Conservation (phyloP, 2,888 invertebrate genomes). For the Dryobota labecula region DNA sequence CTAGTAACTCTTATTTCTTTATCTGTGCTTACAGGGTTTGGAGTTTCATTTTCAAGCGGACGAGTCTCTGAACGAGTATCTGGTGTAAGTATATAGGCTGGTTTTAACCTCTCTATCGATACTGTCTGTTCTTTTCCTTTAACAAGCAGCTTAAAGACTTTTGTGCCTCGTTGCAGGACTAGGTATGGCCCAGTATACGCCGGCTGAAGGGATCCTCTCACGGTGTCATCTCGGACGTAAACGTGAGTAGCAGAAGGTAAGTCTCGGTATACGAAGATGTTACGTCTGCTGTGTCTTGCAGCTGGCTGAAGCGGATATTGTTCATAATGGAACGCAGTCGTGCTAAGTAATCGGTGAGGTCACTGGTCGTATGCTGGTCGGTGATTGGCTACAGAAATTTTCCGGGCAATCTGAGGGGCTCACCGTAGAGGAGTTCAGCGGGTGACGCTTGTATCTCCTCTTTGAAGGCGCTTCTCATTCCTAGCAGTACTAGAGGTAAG, state of each 20-base stretch:
- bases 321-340: background rate
- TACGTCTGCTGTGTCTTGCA: constrained; percentile 4
- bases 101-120: constrained; percentile 4
- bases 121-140: background rate
- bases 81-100: background rate
- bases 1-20: background rate
- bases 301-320: background rate
- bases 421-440: constrained; percentile 11
- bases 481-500: constrained; percentile 7
- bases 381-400: constrained; percentile 4
- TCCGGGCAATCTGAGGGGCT: too few relatives aligned
- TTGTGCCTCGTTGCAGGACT: background rate
- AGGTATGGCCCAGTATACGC: background rate
- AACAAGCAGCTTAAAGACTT: constrained; percentile 1
- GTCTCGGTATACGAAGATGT: background rate
- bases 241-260: background rate
- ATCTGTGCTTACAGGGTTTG: background rate
- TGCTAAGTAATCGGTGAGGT: constrained; percentile 5
- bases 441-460: constrained; percentile 2
- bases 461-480: constrained; percentile 14
- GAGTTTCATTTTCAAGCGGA: background rate
- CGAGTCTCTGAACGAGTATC: background rate
- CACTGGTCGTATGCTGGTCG: background rate
- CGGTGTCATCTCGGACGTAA: constrained; percentile 4
- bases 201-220: constrained; percentile 3